Percentiles rank a stretch among this genome's conserved stretches.
Evolutionary conservation across 1,140 invertebrate genomes (phyloP).

Genomic region (Temnothorax longispinosus): DNA sequence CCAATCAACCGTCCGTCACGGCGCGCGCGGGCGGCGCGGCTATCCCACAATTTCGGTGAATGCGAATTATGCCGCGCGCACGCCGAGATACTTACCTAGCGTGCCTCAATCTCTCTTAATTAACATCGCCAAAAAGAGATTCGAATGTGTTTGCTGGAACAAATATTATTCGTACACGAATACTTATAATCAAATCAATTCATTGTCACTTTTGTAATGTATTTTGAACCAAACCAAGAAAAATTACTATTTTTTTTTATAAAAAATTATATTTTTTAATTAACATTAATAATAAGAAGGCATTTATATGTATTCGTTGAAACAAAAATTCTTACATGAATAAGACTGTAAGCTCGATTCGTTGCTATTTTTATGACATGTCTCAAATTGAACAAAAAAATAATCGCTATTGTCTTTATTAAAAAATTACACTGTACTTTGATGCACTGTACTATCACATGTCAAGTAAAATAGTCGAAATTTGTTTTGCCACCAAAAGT

Average conservation of each 20-base stretch:
- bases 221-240: too few relatives aligned
- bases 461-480: neutral
- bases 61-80: constrained; percentile 14
- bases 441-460: neutral
- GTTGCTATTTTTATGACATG: neutral
- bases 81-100: constrained; percentile 2
- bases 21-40: constrained; percentile 1
- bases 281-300: too few relatives aligned
- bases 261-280: too few relatives aligned
- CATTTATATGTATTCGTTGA: too few relatives aligned
- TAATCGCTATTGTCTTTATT: neutral
- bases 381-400: neutral
- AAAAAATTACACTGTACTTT: neutral
- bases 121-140: neutral
- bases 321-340: too few relatives aligned
- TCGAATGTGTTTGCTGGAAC: neutral
- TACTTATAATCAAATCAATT: neutral
- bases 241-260: too few relatives aligned
- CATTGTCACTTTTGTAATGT: too few relatives aligned
- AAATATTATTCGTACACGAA: neutral
- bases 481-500: neutral
- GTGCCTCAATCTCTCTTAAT: constrained; percentile 7
- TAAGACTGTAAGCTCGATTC: neutral
- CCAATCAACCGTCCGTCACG: constrained; percentile 61
- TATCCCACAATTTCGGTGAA: constrained; percentile 47